Base-by-base conservation (phyloP, 2,888 invertebrate genomes). In the Sclerodermus sp. region DNA sequence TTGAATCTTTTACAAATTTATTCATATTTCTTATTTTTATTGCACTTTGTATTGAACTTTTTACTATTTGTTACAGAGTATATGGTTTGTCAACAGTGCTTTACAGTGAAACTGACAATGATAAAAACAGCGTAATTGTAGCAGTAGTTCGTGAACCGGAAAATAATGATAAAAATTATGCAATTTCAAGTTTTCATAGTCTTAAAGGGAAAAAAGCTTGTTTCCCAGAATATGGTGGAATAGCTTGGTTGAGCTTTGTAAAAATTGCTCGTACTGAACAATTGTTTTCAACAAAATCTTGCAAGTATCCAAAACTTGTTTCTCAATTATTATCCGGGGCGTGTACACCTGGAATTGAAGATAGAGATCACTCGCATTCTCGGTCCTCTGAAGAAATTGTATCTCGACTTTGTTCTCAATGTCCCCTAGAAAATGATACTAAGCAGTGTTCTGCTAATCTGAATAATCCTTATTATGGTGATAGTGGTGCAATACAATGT, bases 211-310 rank as follows among this genome's bases (percentile, higher is more conserved):
- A 79, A 56, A 81, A 77, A 17, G 86, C 85, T 0, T 88, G 88
- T 71, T 84, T 88, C 77, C 85, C 87, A 0, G 85, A 86, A 65
- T 88, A 81, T 59, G 85, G 86, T 1, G 87, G 87, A 31, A 83
- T 87, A 46, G 85, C 86, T 5, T 87, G 84, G 81, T 73, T 87
- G 39, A 82, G 86, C 1, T 87, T 86, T 66, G 78, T 87, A 1
- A 82, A 84, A 37, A 68, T 79, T 0, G 82, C 83, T 0, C 82
- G 84, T 29, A 78, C 79, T 50, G 73, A 79, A 0, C 75, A 79
- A 9, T 70, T 85, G 1, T 69, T 85, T 38, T 74, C 79, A 1
- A 18, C 57, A 14, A 47, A 76, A 0, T 80, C 83, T 42, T 87
- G 87, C 59, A 82, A 86, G 68, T 87, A 86, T 72, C 81, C 83